Base-by-base conservation (phyloP, 2,113 vertebrate species). In the Lates calcarifer region DNA sequence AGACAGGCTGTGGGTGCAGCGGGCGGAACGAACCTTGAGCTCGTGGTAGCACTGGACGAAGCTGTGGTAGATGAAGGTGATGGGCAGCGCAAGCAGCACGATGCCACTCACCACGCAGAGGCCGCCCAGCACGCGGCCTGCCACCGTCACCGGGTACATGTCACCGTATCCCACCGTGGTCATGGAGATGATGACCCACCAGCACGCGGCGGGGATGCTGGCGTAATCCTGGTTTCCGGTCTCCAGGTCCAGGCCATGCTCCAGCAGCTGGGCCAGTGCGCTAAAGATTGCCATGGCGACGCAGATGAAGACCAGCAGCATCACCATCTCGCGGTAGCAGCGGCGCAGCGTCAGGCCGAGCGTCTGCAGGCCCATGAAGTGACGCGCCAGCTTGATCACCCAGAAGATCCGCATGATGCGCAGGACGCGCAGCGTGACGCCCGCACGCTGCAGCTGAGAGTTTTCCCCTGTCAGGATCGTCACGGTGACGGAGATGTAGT, bases 111-210 rank as follows among this genome's bases (percentile, higher is more conserved):
- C 96, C 87, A 99, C 98, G 57, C 98, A 99, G 70, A 99, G 90
- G 43, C 97, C 98, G 72, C 98, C 98, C 68, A 99, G 96, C 87
- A 99, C 95, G 43, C 98, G 96, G 84, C 98, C 98, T 2, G 97
- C 97, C 87, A 97, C 93, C 6, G 97, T 98, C 93, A 99, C 95
- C 49, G 98, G 98, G 87, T 97, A 98, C 96, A 99, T 98, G 94
- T 99, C 98, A 74, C 98, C 97, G 31, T 99, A 99, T 74, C 98
- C 98, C 91, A 99, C 98, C 0, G 98, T 99, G 49, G 98, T 99
- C 98, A 99, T 99, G 41, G 98, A 99, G 95, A 99, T 99, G 91
- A 99, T 98, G 92, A 99, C 98, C 98, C 98, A 99, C 98, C 98
- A 99, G 93, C 97, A 98, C 92, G 98, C 97, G 39, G 97, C 96